Percentiles rank a stretch among this genome's conserved stretches.
These are phyloP conservation scores for Fopius arisanus DNA, from an alignment of 1,140 invertebrate genomes.

Conservation along the genomic window DNA sequence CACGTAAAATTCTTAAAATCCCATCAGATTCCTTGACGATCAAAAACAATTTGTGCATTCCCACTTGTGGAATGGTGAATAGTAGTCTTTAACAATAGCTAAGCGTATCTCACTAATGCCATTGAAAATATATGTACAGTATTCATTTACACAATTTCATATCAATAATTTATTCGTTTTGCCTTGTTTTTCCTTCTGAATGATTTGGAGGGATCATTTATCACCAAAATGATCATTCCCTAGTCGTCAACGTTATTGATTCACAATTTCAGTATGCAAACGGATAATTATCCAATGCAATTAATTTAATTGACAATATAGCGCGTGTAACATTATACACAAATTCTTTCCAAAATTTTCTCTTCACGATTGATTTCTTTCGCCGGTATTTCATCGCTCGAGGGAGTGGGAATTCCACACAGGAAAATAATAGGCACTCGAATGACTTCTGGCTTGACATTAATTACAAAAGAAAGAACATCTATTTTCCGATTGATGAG, in stretches of 20 bases:
- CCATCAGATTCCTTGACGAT: neutral
- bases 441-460: neutral
- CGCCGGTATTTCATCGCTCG: neutral
- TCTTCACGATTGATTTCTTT: neutral
- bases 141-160: neutral
- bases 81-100: neutral
- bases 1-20: neutral
- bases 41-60: neutral
- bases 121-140: conserved; percentile 26
- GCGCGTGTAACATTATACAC: neutral
- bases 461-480: neutral
- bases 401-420: neutral
- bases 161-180: neutral
- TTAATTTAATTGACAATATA: conserved; percentile 13
- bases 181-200: neutral
- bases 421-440: neutral
- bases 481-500: conserved; percentile 7
- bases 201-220: too few relatives aligned
- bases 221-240: too few relatives aligned
- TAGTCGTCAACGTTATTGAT: neutral
- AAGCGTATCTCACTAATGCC: neutral
- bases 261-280: conserved; percentile 2
- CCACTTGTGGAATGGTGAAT: conserved; percentile 7
- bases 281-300: neutral
- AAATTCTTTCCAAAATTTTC: neutral